Conservation (phyloP, 2,113 vertebrate species). For the Leptocoma aspasia region DNA sequence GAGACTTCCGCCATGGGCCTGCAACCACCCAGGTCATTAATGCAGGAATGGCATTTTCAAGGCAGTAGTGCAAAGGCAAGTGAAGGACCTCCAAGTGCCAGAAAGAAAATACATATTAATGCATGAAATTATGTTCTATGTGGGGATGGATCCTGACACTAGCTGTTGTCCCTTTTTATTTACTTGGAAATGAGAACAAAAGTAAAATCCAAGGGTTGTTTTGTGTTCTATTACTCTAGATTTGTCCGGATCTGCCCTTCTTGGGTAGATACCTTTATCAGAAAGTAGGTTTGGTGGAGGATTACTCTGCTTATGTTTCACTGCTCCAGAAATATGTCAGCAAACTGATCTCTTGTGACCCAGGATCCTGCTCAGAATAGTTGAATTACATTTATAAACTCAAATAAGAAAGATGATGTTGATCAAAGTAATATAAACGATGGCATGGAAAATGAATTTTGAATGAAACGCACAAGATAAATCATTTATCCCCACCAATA, state of each 20-base stretch:
- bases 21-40: neutral
- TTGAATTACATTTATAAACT: neutral
- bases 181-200: neutral
- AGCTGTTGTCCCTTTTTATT: neutral
- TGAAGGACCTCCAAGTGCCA: neutral
- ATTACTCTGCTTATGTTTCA: neutral
- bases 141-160: neutral
- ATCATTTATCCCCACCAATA: conserved; percentile 48
- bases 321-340: neutral
- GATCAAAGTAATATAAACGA: conserved; percentile 20
- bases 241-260: neutral
- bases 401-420: neutral
- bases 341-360: neutral
- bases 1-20: neutral
- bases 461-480: conserved; percentile 58
- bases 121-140: neutral
- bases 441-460: conserved; percentile 22
- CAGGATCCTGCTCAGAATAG: neutral
- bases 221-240: neutral
- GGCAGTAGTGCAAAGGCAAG: neutral
- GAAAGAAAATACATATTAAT: neutral
- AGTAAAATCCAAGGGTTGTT: neutral
- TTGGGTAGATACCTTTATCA: neutral
- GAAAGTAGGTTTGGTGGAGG: neutral
- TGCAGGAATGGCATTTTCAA: neutral